These are phyloP conservation scores for Chrysocyon brachyurus DNA, from an alignment of 2,797 vertebrate species.

Conservation along the genomic window DNA sequence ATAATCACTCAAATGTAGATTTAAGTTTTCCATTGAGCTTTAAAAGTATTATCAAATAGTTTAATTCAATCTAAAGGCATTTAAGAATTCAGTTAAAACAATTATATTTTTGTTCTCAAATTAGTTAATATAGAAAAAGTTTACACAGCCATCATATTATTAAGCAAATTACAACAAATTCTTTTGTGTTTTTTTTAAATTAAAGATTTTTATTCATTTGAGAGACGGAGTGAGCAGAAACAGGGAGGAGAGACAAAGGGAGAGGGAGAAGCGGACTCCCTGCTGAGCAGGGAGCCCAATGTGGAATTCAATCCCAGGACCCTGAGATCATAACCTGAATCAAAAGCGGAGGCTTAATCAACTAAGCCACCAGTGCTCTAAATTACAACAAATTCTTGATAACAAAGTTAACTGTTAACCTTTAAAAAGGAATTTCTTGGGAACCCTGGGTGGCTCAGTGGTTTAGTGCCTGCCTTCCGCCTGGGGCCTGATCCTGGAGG, in stretches of 20 bases:
- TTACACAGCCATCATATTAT: neutral
- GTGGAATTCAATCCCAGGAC: too few species aligned
- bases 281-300: too few species aligned
- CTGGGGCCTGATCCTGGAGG: too few species aligned
- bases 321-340: too few species aligned
- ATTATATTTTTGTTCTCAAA: neutral
- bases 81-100: constrained; percentile 16
- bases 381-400: neutral
- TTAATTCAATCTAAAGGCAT: neutral
- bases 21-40: neutral
- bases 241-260: too few species aligned
- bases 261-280: too few species aligned
- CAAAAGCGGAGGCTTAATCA: too few species aligned
- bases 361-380: too few species aligned
- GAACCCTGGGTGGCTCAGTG: neutral
- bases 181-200: neutral
- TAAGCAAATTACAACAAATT: neutral
- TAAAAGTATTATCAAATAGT: constrained; percentile 1
- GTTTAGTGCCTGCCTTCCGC: too few species aligned
- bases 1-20: neutral
- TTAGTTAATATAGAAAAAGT: neutral
- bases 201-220: too few species aligned
- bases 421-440: neutral
- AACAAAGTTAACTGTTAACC: neutral
- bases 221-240: too few species aligned